Base-by-base conservation (phyloP, 2,888 invertebrate species). In the Napeogenes inachia region DNA sequence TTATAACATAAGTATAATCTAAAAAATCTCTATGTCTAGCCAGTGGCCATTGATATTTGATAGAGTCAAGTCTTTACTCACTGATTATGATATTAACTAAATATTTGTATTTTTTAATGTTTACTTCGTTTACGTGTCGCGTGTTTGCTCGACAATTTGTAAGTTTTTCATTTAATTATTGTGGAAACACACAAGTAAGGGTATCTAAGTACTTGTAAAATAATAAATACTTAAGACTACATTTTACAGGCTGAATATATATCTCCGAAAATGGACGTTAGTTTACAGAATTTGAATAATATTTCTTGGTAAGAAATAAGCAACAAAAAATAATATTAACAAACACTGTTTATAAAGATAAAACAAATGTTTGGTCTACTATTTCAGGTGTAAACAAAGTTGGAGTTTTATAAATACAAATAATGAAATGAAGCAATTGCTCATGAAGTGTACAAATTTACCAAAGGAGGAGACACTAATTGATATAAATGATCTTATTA, bases 371-470 rank as follows among this genome's bases (percentile, higher is more conserved):
- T 10, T 50, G 30, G 5, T 30, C 6, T 50, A 50, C 35, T 65
- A 70, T 21, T 59, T 45, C 58, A 89, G 89, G 89, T 88, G 85
- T 62, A 89, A 87, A 63, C 84, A 87, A 53, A 85, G 87, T 66
- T 89, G 89, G 89, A 82, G 84, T 64, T 84, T 80, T 47, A 85
- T 86, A 0, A 87, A 85, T 60, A 84, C 85, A 75, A 83, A 83
- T 35, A 86, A 87, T 56, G 87, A 87, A 67, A 85, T 84, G 0
- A 83, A 84, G 64, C 84, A 87, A 63, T 70, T 88, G 2, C 72
- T 89, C 2, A 73, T 76, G 2, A 86, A 86, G 56, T 88, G 87
- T 60, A 71, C 75, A 0, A 74, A 79, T 13, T 63, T 81, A 5
- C 76, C 84, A 0, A 62, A 67, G 3, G 57, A 71, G 0, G 72